phyloP scores from a whole-genome alignment of 2,888 invertebrate species.

The Drosophila greeni region DNA sequence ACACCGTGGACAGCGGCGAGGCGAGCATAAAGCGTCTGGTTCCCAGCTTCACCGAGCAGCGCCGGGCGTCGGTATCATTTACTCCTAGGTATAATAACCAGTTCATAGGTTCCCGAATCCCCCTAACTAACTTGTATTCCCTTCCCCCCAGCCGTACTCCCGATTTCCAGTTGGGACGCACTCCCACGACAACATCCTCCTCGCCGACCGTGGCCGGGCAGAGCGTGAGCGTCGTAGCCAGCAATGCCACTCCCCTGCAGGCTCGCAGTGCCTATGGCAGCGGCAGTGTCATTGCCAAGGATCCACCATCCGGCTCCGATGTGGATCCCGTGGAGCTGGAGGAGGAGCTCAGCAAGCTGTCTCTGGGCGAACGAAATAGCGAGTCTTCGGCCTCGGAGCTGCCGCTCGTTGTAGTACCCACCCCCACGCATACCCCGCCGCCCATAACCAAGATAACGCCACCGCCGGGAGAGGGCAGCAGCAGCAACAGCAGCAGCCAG shows the following conservation, averaged over 20 bases:
- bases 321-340: conserved; percentile 55
- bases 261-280: conserved; percentile 26
- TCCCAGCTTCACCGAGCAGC: conserved; percentile 76
- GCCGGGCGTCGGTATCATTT: conserved; percentile 77
- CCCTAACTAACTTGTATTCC: neutral
- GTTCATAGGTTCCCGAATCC: too few relatives aligned
- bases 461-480: conserved; percentile 35
- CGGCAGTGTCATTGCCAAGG: conserved; percentile 47
- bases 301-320: conserved; percentile 51
- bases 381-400: conserved; percentile 45
- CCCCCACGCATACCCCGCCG: conserved; percentile 60
- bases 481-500: conserved; percentile 8
- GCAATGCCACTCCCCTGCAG: conserved; percentile 44
- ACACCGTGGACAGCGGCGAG: conserved; percentile 83
- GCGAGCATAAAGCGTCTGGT: conserved; percentile 79
- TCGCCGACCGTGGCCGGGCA: conserved; percentile 61
- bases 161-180: conserved; percentile 65
- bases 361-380: conserved; percentile 51
- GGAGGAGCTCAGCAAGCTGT: conserved; percentile 49
- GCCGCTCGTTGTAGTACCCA: conserved; percentile 39
- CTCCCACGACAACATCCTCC: conserved; percentile 60
- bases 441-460: conserved; percentile 57
- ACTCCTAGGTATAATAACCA: conserved; percentile 70
- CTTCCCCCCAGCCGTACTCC: conserved; percentile 55
- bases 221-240: conserved; percentile 11